A percentile compares a stretch with the other conserved stretches of the same genome.
Conservation (phyloP, 2,797 vertebrate genomes). For the Paramormyrops hopkinsi region DNA sequence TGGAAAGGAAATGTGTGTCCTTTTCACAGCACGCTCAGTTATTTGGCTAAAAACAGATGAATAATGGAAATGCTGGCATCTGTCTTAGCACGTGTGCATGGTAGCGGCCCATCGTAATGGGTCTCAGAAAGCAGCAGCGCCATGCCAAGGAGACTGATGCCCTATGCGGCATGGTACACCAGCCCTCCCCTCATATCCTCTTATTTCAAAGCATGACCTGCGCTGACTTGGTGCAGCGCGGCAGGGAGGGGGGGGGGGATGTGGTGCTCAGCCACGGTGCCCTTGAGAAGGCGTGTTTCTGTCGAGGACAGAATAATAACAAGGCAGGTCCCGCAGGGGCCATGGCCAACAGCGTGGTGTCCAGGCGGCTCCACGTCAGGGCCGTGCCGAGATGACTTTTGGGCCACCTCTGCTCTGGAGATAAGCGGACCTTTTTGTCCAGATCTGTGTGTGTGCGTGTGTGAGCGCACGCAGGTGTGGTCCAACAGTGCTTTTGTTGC, state of each 20-base stretch:
- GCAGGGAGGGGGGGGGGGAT: not conserved
- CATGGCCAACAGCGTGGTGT: not conserved
- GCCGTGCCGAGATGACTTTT: not conserved
- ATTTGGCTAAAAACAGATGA: not conserved
- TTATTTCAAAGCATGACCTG: constrained; percentile 42
- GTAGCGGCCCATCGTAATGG: not conserved
- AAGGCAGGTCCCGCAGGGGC: constrained; percentile 41
- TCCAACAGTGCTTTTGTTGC: not conserved
- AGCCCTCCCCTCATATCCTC: constrained; percentile 22
- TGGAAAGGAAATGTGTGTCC: not conserved
- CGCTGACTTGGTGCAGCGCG: constrained; percentile 20
- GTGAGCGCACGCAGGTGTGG: not conserved
- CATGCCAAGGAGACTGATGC: not conserved
- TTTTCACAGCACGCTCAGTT: not conserved
- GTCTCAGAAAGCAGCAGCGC: not conserved
- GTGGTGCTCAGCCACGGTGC: constrained; percentile 36
- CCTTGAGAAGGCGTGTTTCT: constrained; percentile 49
- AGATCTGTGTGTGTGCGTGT: not conserved
- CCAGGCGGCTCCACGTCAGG: not conserved
- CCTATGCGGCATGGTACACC: not conserved
- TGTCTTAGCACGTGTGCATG: not conserved
- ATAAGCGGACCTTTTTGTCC: constrained; percentile 35
- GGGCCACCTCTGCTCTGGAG: constrained; percentile 33
- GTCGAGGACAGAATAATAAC: constrained; percentile 41
- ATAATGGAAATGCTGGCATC: not conserved